phyloP scores from a whole-genome alignment of 2,113 vertebrate genomes.

The Corynorhinus townsendii region DNA sequence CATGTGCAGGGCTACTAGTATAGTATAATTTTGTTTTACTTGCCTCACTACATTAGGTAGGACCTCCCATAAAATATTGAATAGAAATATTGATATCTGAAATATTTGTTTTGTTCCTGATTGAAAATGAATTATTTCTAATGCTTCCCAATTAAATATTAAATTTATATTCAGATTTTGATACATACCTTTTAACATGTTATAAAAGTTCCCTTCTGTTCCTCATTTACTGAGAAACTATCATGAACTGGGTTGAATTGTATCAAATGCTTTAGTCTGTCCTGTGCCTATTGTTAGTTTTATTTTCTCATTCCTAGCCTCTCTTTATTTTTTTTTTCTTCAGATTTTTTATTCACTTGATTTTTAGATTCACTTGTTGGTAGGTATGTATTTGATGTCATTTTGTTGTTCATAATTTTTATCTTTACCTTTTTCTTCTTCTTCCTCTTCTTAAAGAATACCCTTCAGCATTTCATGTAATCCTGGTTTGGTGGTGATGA shows the following conservation, averaged over 20 bases:
- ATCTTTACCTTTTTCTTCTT: too few species aligned
- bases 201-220: background rate
- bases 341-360: too few species aligned
- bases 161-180: background rate
- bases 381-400: too few species aligned
- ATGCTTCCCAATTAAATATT: background rate
- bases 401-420: too few species aligned
- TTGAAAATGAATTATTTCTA: background rate
- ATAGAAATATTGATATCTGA: background rate
- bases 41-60: background rate
- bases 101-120: background rate
- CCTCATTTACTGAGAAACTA: background rate
- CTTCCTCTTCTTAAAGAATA: too few species aligned
- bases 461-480: too few species aligned
- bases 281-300: background rate
- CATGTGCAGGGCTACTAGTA: too few species aligned
- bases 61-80: background rate
- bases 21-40: background rate
- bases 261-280: background rate
- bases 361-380: too few species aligned
- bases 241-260: background rate
- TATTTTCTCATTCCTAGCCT: background rate
- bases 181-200: background rate
- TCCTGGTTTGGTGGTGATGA: too few species aligned
- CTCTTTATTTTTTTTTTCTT: background rate